Percentiles rank a stretch among this genome's conserved stretches.
phyloP scores from a whole-genome alignment of 2,888 invertebrate genomes.

The Periphyllus acericola region DNA sequence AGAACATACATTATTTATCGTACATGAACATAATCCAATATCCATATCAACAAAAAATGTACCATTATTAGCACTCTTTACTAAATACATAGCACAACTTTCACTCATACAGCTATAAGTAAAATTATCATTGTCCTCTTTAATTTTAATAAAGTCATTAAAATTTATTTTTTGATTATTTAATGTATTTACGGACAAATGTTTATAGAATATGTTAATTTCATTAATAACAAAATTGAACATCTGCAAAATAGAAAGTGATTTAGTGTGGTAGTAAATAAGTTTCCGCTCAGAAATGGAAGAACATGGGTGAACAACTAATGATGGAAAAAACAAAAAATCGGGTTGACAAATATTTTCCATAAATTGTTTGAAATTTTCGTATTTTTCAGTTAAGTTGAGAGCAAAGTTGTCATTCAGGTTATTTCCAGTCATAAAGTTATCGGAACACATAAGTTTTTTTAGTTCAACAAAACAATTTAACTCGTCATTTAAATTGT shows the following conservation, averaged over 20 bases:
- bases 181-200: neutral
- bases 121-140: neutral
- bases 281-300: slow-evolving; percentile 20
- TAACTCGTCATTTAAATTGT: neutral
- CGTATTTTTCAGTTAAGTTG: neutral
- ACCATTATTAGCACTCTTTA: slow-evolving; percentile 2
- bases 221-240: slow-evolving; percentile 32
- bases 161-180: slow-evolving; percentile 23
- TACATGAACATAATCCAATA: slow-evolving; percentile 42
- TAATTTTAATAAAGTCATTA: neutral
- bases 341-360: neutral
- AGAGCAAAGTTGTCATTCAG: neutral
- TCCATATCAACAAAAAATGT: slow-evolving; percentile 30
- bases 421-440: neutral
- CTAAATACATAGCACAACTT: slow-evolving; percentile 1
- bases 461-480: slow-evolving; percentile 31
- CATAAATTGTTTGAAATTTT: slow-evolving; percentile 13
- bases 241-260: slow-evolving; percentile 19
- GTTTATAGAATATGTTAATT: slow-evolving; percentile 4
- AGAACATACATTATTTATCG: neutral
- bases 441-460: slow-evolving; percentile 23
- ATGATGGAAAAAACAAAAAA: neutral
- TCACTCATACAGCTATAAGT: slow-evolving; percentile 5
- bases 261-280: slow-evolving; percentile 34
- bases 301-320: slow-evolving; percentile 11